A percentile compares a stretch with the other conserved stretches of the same genome.
phyloP scores from a whole-genome alignment of 2,888 invertebrate genomes.

The Apeira syringaria region DNA sequence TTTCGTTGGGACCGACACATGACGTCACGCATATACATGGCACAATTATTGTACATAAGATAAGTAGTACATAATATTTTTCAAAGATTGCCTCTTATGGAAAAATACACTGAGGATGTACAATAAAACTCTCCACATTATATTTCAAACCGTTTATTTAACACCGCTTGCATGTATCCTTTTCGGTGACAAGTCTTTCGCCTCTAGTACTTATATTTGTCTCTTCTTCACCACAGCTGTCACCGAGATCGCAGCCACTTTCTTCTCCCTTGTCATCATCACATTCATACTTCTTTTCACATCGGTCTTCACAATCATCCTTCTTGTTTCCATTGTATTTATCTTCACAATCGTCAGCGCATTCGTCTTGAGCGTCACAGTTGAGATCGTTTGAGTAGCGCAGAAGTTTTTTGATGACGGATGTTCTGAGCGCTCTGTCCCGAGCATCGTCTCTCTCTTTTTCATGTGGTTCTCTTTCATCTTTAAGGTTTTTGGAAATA shows the following conservation, averaged over 20 bases:
- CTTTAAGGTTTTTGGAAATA: constrained; percentile 4
- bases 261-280: constrained; percentile 31
- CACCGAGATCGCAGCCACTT: constrained; percentile 22
- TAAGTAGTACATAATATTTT: too few relatives aligned
- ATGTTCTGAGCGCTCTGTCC: constrained; percentile 30
- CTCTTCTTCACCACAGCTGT: constrained; percentile 9
- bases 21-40: too few relatives aligned
- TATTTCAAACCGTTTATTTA: neutral
- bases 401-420: constrained; percentile 44
- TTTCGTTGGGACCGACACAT: too few relatives aligned
- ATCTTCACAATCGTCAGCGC: constrained; percentile 37
- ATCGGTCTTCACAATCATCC: constrained; percentile 36
- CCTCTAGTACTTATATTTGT: neutral
- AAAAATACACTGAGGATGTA: too few relatives aligned
- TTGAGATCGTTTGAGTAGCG: constrained; percentile 35
- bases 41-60: too few relatives aligned
- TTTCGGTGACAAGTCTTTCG: neutral
- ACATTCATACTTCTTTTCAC: constrained; percentile 41
- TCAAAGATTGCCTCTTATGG: too few relatives aligned
- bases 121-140: too few relatives aligned
- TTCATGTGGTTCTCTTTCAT: constrained; percentile 3
- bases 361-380: constrained; percentile 46
- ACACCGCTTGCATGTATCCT: neutral
- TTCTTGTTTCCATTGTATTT: constrained; percentile 22
- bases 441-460: neutral